These are phyloP conservation scores for Hetaerina americana DNA, from an alignment of 1,140 invertebrate species.

Conservation along the genomic window DNA sequence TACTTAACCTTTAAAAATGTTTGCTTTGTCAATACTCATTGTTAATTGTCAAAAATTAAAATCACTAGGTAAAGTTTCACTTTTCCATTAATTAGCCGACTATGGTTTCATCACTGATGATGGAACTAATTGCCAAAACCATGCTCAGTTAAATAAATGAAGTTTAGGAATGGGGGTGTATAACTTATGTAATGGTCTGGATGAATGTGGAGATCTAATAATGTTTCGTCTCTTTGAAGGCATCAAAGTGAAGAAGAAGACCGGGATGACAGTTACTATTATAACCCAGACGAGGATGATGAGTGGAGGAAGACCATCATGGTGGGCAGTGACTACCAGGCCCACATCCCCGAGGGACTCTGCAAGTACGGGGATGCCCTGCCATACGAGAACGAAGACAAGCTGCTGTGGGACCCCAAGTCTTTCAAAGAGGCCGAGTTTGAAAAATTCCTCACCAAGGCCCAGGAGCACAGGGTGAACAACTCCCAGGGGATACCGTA, in stretches of 20 bases:
- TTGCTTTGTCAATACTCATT: no score
- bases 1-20: no score
- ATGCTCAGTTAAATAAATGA: no score
- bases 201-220: no score
- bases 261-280: background rate
- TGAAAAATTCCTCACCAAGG: slow-evolving; percentile 67
- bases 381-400: slow-evolving; percentile 94
- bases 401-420: slow-evolving; percentile 82
- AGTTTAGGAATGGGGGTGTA: no score
- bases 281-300: background rate
- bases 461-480: slow-evolving; percentile 36
- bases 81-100: no score
- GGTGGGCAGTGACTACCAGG: slow-evolving; percentile 91
- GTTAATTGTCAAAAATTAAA: no score
- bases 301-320: slow-evolving; percentile 59
- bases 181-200: no score
- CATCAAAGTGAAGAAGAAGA: background rate
- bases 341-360: slow-evolving; percentile 80
- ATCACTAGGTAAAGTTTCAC: no score
- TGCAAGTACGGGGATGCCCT: slow-evolving; percentile 82
- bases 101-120: no score
- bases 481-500: slow-evolving; percentile 40
- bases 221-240: background rate
- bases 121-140: no score
- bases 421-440: slow-evolving; percentile 57